Evolutionary conservation across 2,888 invertebrate species (phyloP), one percentile per base, ranked within the genome.

Genomic region (Harpalus rufipes): DNA sequence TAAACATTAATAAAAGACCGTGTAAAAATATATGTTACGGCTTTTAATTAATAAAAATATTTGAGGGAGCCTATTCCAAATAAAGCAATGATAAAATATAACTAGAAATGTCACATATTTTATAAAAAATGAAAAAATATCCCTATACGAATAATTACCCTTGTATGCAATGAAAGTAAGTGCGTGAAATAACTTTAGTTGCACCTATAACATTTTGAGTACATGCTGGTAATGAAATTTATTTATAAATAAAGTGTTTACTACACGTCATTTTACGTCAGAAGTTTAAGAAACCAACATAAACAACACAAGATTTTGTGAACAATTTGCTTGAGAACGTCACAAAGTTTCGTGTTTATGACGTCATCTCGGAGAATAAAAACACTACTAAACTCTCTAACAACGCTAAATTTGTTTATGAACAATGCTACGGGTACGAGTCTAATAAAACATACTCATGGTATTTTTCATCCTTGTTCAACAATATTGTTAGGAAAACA

Each of bases 181-280:
- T 51, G 44, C 6, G 10, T 0, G 7, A 59, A 16, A 59, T 59
- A 59, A 59, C 7, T 16, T 59, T 16, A 59, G 59, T 59, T 59
- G 14, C 59, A 59, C 59, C 59, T 59, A 59, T 59, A 59, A 59
- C 59, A 59, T 59, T 59, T 16, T 51, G 44, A 51, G 59, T 16
- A 7, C 59, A 14, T 16, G 16, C 59, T 59, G 16, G 68, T 68
- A 39, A 68, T 68, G 25, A 68, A 32, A 68, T 68, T 32, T 68
- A 68, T 68, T 68, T 68, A 68, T 68, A 65, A 25, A 65, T 65
- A 68, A 68, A 68, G 25, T 68, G 68, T 68, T 68, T 68, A 68
- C 68, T 41, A 39, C 39, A 7, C 68, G 68, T 68, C 39, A 68
- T 39, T 68, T 14, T 14, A 68, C 68, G 68, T 68, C 68, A 4